Base-by-base conservation (phyloP, 2,113 vertebrate species). In the Cyphomyrus discorhynchus region DNA sequence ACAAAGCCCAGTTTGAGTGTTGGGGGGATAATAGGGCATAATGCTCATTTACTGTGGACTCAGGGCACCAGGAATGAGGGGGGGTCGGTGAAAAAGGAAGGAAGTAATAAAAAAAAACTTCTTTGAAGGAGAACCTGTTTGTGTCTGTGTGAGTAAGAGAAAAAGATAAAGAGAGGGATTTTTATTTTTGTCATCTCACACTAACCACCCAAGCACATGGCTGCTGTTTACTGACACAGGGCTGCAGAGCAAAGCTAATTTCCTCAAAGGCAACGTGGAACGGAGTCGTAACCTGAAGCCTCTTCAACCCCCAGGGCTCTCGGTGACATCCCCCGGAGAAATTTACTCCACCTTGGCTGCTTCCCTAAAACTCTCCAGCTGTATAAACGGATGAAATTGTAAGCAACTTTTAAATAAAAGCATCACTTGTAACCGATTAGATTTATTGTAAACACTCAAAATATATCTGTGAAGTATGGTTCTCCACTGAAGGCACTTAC, bases 31-130 rank as follows among this genome's bases (percentile, higher is more conserved):
- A 96, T 93, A 95, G 95, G 93, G 90, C 89, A 87, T 31, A 42
- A 42, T 27, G 93, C 92, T 95, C 94, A 94, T 94, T 95, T 94
- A 93, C 93, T 94, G 94, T 93, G 94, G 92, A 94, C 92, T 93
- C 94, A 92, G 92, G 93, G 91, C 94, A 94, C 94, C 94, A 91
- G 93, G 95, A 5, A n/a, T 8, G 56, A 94, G 95, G 42, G 27
- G 94, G 94, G 94, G 94, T 93, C 46, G 92, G 93, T 94, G 93
- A 95, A 95, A 95, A 94, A 93, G 92, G 95, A 93, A 96, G 96
- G 95, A 96, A 96, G 95, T 95, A 93, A 95, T 96, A 96, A 96
- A 95, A 94, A 91, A 89, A 94, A 95, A 95, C 93, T 93, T 94
- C 93, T 95, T 94, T 95, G 92, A 95, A 95, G 95, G 94, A 93